Evolutionary conservation across 2,113 vertebrate species (phyloP).

Genomic region (Vanacampus margaritifer): DNA sequence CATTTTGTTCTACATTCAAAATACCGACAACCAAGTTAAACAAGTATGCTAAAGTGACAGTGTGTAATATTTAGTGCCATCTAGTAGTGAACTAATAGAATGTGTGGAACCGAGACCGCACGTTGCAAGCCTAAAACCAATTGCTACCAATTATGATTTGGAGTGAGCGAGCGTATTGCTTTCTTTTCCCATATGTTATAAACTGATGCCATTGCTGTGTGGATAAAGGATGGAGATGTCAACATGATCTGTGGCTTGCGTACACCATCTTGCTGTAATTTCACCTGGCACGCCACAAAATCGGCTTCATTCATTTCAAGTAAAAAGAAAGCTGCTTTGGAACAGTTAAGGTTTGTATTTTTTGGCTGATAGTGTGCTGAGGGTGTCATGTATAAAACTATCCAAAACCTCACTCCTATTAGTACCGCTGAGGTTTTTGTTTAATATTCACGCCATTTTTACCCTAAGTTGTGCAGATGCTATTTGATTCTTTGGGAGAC

Average conservation of each 20-base stretch:
- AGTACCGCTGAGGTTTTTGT: background rate
- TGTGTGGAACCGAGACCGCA: too few species aligned
- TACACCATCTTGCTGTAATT: conserved; percentile 43
- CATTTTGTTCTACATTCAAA: background rate
- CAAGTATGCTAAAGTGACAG: background rate
- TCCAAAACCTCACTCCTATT: background rate
- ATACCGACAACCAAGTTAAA: background rate
- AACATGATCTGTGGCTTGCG: conserved; percentile 21
- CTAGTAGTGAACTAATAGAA: too few species aligned
- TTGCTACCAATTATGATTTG: too few species aligned
- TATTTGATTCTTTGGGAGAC: background rate
- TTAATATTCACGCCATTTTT: background rate
- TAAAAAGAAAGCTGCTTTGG: conserved; percentile 1
- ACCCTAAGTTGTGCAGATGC: background rate
- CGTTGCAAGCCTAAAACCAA: too few species aligned
- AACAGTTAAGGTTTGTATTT: background rate
- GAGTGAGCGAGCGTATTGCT: background rate
- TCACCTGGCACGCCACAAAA: conserved; percentile 30
- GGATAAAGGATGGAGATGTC: conserved; percentile 16
- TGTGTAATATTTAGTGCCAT: too few species aligned
- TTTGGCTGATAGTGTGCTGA: background rate
- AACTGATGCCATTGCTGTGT: background rate
- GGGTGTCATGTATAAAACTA: background rate
- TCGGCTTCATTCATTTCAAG: conserved; percentile 7
- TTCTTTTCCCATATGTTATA: conserved; percentile 7